These are phyloP conservation scores for Gryllus longicercus DNA, from an alignment of 2,888 invertebrate genomes.

Conservation along the genomic window DNA sequence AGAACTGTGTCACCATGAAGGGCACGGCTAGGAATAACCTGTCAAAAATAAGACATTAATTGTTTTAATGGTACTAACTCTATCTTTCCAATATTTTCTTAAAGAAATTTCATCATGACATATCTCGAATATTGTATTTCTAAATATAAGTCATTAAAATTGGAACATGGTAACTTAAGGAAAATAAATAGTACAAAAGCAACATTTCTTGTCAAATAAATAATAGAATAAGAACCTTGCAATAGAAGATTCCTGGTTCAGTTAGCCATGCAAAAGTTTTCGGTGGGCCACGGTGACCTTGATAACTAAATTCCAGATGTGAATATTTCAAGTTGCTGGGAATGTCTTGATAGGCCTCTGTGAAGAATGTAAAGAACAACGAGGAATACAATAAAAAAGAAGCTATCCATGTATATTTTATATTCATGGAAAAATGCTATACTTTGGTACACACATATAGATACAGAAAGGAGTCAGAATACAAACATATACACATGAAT, in stretches of 20 bases:
- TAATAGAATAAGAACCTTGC: constrained; percentile 58
- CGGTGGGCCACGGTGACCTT: constrained; percentile 61
- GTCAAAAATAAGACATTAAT: not conserved
- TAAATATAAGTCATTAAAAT: too few species aligned
- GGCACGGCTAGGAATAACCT: not conserved
- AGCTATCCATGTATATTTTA: not conserved
- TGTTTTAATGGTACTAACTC: too few species aligned
- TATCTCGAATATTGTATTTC: too few species aligned
- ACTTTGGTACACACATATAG: too few species aligned
- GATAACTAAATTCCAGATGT: constrained; percentile 71
- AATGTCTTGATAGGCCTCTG: constrained; percentile 61
- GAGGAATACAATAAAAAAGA: not conserved
- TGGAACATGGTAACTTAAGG: too few species aligned
- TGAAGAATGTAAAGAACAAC: not conserved
- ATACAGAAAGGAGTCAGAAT: not conserved
- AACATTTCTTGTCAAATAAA: too few species aligned
- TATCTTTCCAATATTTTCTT: too few species aligned
- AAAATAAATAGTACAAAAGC: too few species aligned
- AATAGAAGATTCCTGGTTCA: constrained; percentile 75
- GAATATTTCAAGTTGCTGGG: constrained; percentile 73
- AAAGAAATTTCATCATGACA: too few species aligned
- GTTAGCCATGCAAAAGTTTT: constrained; percentile 85
- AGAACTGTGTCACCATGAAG: constrained; percentile 30
- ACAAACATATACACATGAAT: not conserved
- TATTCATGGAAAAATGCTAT: not conserved